A percentile compares a stretch with the other conserved stretches of the same genome.
These are phyloP conservation scores for Pollenia amentaria DNA, from an alignment of 2,888 invertebrate species.

Conservation along the genomic window DNA sequence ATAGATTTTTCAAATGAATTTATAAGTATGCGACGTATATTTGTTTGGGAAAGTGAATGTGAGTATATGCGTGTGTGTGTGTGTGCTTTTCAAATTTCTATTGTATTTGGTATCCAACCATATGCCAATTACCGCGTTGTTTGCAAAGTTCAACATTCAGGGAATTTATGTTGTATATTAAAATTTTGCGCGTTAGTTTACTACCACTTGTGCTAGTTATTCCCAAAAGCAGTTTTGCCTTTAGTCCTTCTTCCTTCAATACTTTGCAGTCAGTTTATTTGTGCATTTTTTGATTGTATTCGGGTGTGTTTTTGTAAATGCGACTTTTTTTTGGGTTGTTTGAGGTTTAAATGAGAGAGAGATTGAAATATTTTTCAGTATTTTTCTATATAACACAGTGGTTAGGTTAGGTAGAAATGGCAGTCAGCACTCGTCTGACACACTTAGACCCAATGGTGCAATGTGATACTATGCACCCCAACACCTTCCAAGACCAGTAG, in stretches of 20 bases:
- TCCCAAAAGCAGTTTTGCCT: conserved; percentile 43
- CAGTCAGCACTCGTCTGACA: too few relatives aligned
- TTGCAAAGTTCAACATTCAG: conserved; percentile 62
- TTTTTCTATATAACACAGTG: conserved; percentile 26
- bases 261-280: conserved; percentile 70
- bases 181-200: conserved; percentile 56
- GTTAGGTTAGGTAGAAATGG: too few relatives aligned
- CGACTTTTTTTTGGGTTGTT: conserved; percentile 26
- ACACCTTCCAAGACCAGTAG: too few relatives aligned
- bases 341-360: conserved; percentile 58
- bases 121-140: conserved; percentile 71
- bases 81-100: conserved; percentile 39
- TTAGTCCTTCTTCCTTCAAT: conserved; percentile 48
- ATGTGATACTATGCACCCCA: too few relatives aligned
- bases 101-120: conserved; percentile 62
- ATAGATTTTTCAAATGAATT: conserved; percentile 43
- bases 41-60: background rate
- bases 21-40: conserved; percentile 40
- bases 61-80: background rate
- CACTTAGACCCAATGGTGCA: too few relatives aligned
- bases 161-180: conserved; percentile 67
- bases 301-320: conserved; percentile 10
- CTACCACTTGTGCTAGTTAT: conserved; percentile 14
- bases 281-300: conserved; percentile 63
- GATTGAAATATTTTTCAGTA: conserved; percentile 63